phyloP scores from a whole-genome alignment of 2,888 invertebrate species.

The Metellina segmentata region DNA sequence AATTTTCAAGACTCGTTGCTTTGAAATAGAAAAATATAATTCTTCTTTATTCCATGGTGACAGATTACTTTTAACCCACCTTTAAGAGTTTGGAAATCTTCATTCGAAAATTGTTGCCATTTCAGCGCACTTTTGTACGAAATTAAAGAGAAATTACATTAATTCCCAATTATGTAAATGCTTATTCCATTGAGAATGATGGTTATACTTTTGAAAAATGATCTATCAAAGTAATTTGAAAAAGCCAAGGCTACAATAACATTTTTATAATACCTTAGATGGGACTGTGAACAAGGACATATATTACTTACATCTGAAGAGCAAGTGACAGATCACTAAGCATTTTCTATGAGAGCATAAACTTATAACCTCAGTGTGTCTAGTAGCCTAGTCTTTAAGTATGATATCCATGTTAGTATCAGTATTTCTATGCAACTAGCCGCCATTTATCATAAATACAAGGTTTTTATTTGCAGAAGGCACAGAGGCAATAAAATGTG shows the following conservation, averaged over 20 bases:
- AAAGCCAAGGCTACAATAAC: neutral
- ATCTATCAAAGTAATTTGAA: neutral
- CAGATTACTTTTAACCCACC: too few relatives aligned
- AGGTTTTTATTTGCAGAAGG: slow-evolving; percentile 19
- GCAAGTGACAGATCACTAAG: neutral
- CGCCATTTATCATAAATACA: slow-evolving; percentile 3
- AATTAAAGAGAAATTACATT: too few relatives aligned
- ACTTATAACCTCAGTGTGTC: neutral
- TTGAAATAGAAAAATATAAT: too few relatives aligned
- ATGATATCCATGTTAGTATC: neutral
- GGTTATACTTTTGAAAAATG: too few relatives aligned
- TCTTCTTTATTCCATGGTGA: too few relatives aligned
- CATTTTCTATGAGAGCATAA: slow-evolving; percentile 9
- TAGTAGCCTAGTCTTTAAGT: neutral
- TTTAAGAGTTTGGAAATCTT: too few relatives aligned
- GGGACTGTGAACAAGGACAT: slow-evolving; percentile 4
- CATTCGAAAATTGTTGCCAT: too few relatives aligned
- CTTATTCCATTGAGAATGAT: too few relatives aligned
- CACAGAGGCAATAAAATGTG: neutral
- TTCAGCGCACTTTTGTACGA: too few relatives aligned
- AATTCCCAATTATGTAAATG: too few relatives aligned
- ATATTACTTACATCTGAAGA: neutral
- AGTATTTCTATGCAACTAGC: neutral
- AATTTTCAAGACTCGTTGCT: too few relatives aligned
- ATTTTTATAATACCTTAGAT: neutral